Evolutionary conservation across 2,113 vertebrate genomes (phyloP), one percentile per base, ranked within the genome.

Genomic region (Equus quagga): DNA sequence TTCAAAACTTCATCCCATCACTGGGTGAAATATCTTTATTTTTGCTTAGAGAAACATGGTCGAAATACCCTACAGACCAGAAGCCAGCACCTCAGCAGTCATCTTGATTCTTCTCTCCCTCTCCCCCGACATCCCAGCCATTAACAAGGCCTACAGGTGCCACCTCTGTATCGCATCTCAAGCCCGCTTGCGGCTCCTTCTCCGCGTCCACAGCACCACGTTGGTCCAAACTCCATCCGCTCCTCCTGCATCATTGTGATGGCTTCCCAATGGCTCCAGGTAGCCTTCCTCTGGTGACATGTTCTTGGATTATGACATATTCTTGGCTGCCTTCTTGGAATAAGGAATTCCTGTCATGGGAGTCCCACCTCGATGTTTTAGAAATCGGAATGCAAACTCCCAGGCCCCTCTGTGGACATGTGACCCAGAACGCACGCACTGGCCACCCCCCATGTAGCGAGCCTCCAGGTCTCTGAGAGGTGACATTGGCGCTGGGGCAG

Each of bases 401-500:
- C 83, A 89, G 64, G n/a, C 15, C 41, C 82, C 75, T 44, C 26
- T 56, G 46, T 17, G 62, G 28, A 17, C 24, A 13, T 0, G 19
- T 41, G 60, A 13, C 44, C 51, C 51, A 62, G 89, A 15, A 8
- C 36, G 33, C 54, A 64, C 0, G 0, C 3, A 3, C 5, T 0
- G 3, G 67, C 49, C 19, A 1, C 14, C 33, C 46, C 49, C 60
- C 7, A 8, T 0, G 0, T 3, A 23, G 4, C 2, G 54, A 7
- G 51, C 21, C 23, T 12, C 8, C 36, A 41, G 36, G 36, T 41
- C 36, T 41, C 36, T 41, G 0, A 56, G 46, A 14, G 4, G n/a
- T 11, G 46, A 67, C 41, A 18, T 5, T 0, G 28, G 76, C 33
- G 62, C 76, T 36, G 17, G n/a, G 67, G 31, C 41, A 28, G 64